Conservation (phyloP, 2,113 vertebrate genomes). For the Anseranas semipalmata region DNA sequence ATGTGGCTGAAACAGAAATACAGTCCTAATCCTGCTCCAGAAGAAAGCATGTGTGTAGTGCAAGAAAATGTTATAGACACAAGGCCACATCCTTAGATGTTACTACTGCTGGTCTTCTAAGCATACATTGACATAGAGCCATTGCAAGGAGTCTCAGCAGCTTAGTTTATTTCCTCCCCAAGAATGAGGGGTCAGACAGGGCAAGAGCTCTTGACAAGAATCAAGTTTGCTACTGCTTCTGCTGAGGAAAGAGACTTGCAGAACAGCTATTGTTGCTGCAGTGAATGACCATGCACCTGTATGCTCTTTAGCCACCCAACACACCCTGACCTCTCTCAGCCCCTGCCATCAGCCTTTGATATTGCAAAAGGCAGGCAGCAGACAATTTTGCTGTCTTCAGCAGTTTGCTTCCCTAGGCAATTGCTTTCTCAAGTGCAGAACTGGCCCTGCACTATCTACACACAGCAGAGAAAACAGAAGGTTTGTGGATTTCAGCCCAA, state of each 20-base stretch:
- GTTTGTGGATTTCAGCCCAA: not conserved
- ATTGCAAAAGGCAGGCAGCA: not conserved
- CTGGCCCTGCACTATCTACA: not conserved
- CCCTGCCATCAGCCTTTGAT: not conserved
- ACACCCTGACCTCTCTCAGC: not conserved
- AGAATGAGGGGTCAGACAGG: not conserved
- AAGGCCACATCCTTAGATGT: not conserved
- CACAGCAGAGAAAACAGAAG: not conserved
- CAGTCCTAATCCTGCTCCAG: not conserved
- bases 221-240: not conserved
- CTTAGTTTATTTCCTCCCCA: not conserved
- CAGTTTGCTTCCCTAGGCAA: not conserved
- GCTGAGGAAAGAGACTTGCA: not conserved
- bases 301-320: not conserved
- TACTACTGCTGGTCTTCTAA: not conserved
- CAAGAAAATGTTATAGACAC: not conserved
- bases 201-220: not conserved
- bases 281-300: accelerated
- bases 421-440: not conserved
- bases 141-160: not conserved
- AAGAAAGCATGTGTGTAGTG: not conserved
- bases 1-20: not conserved
- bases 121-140: not conserved
- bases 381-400: not conserved
- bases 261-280: not conserved